A percentile compares a stretch with the other conserved stretches of the same genome.
Evolutionary conservation across 2,888 invertebrate species (phyloP).

Genomic region (Tiliacea citrago): DNA sequence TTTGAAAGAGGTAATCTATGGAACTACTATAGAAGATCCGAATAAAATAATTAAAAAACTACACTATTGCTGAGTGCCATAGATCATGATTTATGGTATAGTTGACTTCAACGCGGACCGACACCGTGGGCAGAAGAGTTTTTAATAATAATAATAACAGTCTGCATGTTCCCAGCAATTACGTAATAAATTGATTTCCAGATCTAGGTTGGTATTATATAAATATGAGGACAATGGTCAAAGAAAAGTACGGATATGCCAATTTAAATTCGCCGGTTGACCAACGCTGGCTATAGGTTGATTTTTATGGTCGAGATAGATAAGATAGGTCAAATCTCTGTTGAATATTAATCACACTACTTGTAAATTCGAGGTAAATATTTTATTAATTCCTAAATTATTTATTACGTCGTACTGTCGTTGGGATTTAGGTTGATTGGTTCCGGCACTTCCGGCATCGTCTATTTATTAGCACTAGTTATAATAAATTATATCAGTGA

Average conservation of each 20-base stretch:
- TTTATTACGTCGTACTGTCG: neutral
- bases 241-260: slow-evolving; percentile 1
- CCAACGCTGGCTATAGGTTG: neutral
- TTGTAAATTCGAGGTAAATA: neutral
- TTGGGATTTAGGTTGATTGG: slow-evolving; percentile 24
- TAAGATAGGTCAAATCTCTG: neutral
- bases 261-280: neutral
- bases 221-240: neutral
- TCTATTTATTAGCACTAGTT: neutral
- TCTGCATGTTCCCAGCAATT: neutral
- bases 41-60: neutral
- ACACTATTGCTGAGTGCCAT: neutral
- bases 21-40: no score
- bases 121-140: no score
- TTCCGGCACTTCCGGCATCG: neutral
- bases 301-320: slow-evolving; percentile 2
- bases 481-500: slow-evolving; percentile 9
- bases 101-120: neutral
- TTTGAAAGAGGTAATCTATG: neutral
- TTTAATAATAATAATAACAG: no score
- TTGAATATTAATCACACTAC: neutral
- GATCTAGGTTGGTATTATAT: neutral
- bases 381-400: neutral
- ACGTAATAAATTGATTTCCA: neutral
- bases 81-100: neutral